phyloP scores from a whole-genome alignment of 1,140 invertebrate species.

The Drosophila biarmipes region DNA sequence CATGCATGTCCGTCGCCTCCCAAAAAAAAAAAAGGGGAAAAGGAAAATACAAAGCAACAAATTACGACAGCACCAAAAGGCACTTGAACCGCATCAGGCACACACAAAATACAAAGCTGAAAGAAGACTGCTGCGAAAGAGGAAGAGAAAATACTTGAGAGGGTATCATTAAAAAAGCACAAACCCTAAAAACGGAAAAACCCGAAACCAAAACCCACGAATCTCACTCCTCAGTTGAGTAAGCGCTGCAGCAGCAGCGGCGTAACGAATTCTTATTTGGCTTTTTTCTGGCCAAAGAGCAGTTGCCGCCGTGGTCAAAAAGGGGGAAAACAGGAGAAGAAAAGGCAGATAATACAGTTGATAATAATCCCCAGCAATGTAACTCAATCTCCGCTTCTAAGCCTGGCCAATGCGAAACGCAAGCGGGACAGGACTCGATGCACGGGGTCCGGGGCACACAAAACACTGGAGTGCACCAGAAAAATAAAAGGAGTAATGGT shows the following conservation, averaged over 20 bases:
- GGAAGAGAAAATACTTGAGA: conserved; percentile 29
- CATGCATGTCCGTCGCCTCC: conserved; percentile 52
- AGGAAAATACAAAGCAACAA: conserved; percentile 30
- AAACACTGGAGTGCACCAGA: conserved; percentile 26
- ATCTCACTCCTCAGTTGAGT: conserved; percentile 26
- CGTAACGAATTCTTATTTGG: conserved; percentile 81
- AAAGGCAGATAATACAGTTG: conserved; percentile 74
- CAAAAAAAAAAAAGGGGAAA: neutral
- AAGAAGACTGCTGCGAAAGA: conserved; percentile 1
- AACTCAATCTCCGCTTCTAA: conserved; percentile 79
- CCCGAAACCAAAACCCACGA: conserved; percentile 56
- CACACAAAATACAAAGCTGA: conserved; percentile 18
- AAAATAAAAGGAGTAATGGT: conserved; percentile 15
- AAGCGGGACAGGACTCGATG: conserved; percentile 51
- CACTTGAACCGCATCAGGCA: conserved; percentile 25
- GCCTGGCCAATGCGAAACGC: conserved; percentile 63
- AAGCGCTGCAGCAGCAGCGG: conserved; percentile 61
- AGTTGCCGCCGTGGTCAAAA: conserved; percentile 34
- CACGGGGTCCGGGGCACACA: conserved; percentile 21
- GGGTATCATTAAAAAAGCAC: conserved; percentile 70
- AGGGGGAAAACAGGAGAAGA: conserved; percentile 19
- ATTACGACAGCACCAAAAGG: conserved; percentile 64
- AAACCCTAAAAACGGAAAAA: conserved; percentile 45
- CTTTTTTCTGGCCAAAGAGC: conserved; percentile 53
- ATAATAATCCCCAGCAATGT: conserved; percentile 83